Base-by-base conservation (phyloP, 2,113 vertebrate species). In the Tapirus terrestris region DNA sequence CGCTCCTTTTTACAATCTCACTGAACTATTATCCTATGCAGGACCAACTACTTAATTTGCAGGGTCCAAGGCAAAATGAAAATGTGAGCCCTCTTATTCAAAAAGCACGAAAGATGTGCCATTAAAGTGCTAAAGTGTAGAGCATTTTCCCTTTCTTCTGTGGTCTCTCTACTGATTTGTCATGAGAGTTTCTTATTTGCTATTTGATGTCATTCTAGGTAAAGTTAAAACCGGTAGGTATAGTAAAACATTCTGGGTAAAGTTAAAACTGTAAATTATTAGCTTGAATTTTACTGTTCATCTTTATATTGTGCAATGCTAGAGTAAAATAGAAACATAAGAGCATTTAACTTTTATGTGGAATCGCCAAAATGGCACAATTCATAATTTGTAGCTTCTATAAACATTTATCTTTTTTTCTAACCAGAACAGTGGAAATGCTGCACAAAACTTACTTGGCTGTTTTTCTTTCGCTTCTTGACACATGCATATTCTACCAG, bases 191-290 rank as follows among this genome's bases (percentile, higher is more conserved):
- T 89, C 43, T 73, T 70, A 75, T 75, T 75, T 61, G 67, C n/a
- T 91, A 3, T 67, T 67, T 87, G 53, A 39, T 53, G 18, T 80
- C 20, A 6, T 85, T 43, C 27, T 56, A 63, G 61, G 45, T 75
- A 65, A 72, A 4, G 39, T 39, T 2, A 39, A 39, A 4, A 39
- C 39, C 4, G 39, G 39, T 39, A 39, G 39, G 39, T 39, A 2
- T 3, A 39, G 39, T 39, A 39, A 39, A 39, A 39, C 20, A 6
- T 85, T 43, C 27, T 56, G 56, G 61, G 45, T 75, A 65, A 72
- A 96, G 33, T 51, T 77, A 85, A 90, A 93, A 53, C 48, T 79
- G 31, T n/a, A 73, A 72, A 86, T 67, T 86, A 13, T 75, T 65
- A 21, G 8, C 31, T 81, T 94, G 18, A 53, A 82, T 76, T 91